Evolutionary conservation across 2,797 vertebrate genomes (phyloP).

Genomic region (Argentina silus): DNA sequence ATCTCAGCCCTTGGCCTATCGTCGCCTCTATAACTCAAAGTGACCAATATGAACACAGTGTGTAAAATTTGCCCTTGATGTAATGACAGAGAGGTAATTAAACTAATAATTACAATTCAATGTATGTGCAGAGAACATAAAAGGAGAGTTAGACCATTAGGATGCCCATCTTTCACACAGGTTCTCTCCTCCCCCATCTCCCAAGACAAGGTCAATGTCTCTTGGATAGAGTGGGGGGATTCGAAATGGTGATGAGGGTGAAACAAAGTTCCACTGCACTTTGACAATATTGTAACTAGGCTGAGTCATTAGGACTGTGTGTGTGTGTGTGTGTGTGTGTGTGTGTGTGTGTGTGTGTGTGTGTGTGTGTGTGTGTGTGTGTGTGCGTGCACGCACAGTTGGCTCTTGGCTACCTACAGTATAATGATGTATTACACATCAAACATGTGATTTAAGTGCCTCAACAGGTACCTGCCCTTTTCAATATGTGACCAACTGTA

Average conservation of each 20-base stretch:
- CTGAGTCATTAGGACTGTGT: neutral
- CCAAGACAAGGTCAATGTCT: slow-evolving; percentile 60
- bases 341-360: too few relatives aligned
- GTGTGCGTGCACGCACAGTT: too few relatives aligned
- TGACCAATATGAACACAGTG: slow-evolving; percentile 45
- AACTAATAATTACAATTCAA: slow-evolving; percentile 72
- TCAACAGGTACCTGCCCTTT: too few relatives aligned
- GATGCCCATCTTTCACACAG: slow-evolving; percentile 60
- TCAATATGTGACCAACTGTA: too few relatives aligned
- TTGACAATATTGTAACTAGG: neutral
- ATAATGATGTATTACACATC: too few relatives aligned
- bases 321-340: neutral
- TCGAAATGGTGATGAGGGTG: neutral
- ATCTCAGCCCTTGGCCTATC: slow-evolving; percentile 23
- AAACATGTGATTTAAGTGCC: too few relatives aligned
- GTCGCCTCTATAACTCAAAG: slow-evolving; percentile 32
- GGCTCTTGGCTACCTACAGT: too few relatives aligned
- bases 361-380: too few relatives aligned
- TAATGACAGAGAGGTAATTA: slow-evolving; percentile 69
- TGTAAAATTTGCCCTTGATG: slow-evolving; percentile 72
- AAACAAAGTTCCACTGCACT: slow-evolving; percentile 16
- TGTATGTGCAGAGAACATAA: slow-evolving; percentile 72
- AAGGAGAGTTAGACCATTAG: slow-evolving; percentile 67
- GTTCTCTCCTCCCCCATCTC: slow-evolving; percentile 50
- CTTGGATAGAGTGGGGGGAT: neutral